Percentiles rank a stretch among this genome's conserved stretches.
Evolutionary conservation across 1,140 invertebrate species (phyloP).

Genomic region (Bombus waltoni): DNA sequence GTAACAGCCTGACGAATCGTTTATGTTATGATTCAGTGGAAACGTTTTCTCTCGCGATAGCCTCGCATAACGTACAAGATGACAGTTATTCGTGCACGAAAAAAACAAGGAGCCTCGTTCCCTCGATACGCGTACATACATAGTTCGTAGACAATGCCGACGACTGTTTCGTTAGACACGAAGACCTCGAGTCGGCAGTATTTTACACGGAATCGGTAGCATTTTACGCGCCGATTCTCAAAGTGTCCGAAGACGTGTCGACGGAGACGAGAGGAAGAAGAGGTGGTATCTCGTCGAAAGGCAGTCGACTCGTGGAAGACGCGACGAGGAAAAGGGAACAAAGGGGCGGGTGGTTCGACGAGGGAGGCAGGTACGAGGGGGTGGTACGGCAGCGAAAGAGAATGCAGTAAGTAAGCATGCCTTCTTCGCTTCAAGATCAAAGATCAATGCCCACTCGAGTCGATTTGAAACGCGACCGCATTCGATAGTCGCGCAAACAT

Average conservation of each 20-base stretch:
- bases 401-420: constrained; percentile 60
- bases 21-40: not conserved
- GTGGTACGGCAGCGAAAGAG: constrained; percentile 51
- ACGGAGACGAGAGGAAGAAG: not conserved
- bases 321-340: not conserved
- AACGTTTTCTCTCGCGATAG: not conserved
- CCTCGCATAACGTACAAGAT: not conserved
- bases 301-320: not conserved
- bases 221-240: not conserved
- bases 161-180: not conserved
- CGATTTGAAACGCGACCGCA: constrained; percentile 69
- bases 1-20: not conserved
- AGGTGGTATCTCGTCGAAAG: constrained; percentile 32
- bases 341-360: not conserved
- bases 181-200: not conserved
- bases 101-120: too few relatives aligned
- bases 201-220: not conserved
- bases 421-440: constrained; percentile 65
- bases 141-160: not conserved
- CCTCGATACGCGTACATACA: too few relatives aligned
- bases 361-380: constrained; percentile 23
- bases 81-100: not conserved
- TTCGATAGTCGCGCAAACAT: constrained; percentile 69
- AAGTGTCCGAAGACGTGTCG: not conserved
- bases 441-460: constrained; percentile 70